Base-by-base conservation (phyloP, 2,888 invertebrate genomes). In the Temnothorax unifasciatus region DNA sequence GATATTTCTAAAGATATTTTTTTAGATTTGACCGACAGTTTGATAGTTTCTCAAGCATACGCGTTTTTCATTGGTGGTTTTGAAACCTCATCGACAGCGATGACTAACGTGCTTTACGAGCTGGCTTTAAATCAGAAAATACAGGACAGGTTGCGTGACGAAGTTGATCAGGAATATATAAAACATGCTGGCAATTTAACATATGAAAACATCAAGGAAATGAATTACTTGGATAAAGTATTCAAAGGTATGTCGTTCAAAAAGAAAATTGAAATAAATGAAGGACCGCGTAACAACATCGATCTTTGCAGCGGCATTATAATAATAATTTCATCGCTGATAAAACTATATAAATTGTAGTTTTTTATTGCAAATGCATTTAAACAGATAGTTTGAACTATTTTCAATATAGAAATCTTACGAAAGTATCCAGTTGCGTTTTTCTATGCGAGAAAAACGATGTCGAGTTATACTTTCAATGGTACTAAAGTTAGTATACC, bases 151-250 rank as follows among this genome's bases (percentile, higher is more conserved):
- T 86, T 95, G 29, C 88, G 93, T 18, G 68, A 92, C 13, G 95
- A 95, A 90, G 93, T 95, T 44, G 88, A 90, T 0, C 81, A 90
- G 3, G 88, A 91, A 6, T 81, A 93, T 47, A 75, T 88, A 0
- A 92, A 90, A 57, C 88, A 92, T 50, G 89, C 92, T 2, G 93
- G 93, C 0, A 87, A 91, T 38, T 77, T 95, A 0, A 94, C 92
- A 2, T 95, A 95, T 83, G 95, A 95, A n/a, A 91, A 92, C 2
- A 85, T 95, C 0, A 93, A 93, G 69, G 92, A 94, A 47, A 93
- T 95, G 95, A 91, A 93, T 9, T 95, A 95, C 85, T 89, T 95
- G 75, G 94, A 95, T 83, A 94, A 92, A 90, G 94, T 95, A 0
- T 90, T 95, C 44, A 91, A 92, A 85, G 95, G 95, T 94, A 87